Base-by-base conservation (phyloP, 2,113 vertebrate species). In the Melanostigma gelatinosum region DNA sequence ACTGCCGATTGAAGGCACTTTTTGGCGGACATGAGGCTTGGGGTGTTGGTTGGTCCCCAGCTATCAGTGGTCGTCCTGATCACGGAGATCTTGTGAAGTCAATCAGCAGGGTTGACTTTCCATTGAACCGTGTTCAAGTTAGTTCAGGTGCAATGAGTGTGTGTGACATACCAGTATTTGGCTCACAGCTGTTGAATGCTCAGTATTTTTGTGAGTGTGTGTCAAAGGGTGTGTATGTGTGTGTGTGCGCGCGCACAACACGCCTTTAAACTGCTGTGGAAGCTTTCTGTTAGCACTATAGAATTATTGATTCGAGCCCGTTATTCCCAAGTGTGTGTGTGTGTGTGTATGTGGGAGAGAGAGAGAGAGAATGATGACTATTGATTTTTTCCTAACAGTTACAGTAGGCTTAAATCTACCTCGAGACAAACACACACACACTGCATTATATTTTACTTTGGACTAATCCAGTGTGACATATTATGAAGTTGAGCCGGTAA, bases 201-300 rank as follows among this genome's bases (percentile, higher is more conserved):
- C 29, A 67, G 48, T 52, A 50, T 32, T 40, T 75, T 8, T 71
- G 60, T 46, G 10, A 11, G 68, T 48, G 73, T 79, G 63, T 50
- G 38, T 32, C 44, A 16, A 46, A 46, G 74, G 55, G 57, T 65
- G 24, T 63, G 67, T 58, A 79, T 48, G 48, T 70, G 75, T 65
- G 65, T 67, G n/a, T 46, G 69, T 46, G 4, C 2, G 34, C 34
- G 46, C 63, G 72, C 24, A 78, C 65, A 75, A 73, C 81, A 87
- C 81, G 74, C 61, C 78, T 87, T 88, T 87, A 86, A 90, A 85
- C 75, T 80, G 84, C 85, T 80, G 69, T 82, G 90, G 85, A 91
- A 93, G 84, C 70, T 72, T 87, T 89, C 88, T 85, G 84, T 90
- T 87, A 81, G 67, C 77, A 62, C 79, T 65, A 81, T 86, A 81